Conservation (phyloP, 2,113 vertebrate species). For the Gymnorhina tibicen region DNA sequence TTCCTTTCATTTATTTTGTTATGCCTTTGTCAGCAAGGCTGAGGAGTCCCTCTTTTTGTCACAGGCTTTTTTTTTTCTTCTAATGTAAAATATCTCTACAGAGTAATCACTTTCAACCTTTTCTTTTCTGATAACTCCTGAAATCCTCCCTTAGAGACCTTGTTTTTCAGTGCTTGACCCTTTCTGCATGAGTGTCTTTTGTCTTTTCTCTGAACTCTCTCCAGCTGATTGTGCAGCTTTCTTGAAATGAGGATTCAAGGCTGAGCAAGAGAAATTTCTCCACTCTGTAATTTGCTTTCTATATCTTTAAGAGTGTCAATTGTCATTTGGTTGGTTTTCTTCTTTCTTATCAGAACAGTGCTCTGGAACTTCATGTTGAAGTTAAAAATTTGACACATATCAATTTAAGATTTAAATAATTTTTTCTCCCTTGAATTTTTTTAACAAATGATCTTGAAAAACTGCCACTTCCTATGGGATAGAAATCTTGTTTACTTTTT, state of each 20-base stretch:
- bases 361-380: neutral
- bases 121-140: neutral
- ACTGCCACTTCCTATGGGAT: neutral
- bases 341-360: neutral
- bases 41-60: neutral
- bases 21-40: neutral
- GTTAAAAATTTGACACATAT: neutral
- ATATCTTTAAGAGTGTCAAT: neutral
- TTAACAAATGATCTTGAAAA: neutral
- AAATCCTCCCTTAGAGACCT: neutral
- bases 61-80: neutral
- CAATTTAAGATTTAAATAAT: neutral
- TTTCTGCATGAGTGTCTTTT: neutral
- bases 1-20: neutral
- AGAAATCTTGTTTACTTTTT: neutral
- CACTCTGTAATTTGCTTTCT: neutral
- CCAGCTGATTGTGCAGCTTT: neutral
- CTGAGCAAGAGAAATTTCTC: neutral
- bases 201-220: neutral
- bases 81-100: neutral
- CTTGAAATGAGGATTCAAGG: neutral
- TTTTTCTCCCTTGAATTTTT: neutral
- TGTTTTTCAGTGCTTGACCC: neutral
- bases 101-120: neutral
- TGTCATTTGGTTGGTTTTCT: fast-evolving